phyloP scores from a whole-genome alignment of 2,797 vertebrate genomes.

The Gallinago solitaria region DNA sequence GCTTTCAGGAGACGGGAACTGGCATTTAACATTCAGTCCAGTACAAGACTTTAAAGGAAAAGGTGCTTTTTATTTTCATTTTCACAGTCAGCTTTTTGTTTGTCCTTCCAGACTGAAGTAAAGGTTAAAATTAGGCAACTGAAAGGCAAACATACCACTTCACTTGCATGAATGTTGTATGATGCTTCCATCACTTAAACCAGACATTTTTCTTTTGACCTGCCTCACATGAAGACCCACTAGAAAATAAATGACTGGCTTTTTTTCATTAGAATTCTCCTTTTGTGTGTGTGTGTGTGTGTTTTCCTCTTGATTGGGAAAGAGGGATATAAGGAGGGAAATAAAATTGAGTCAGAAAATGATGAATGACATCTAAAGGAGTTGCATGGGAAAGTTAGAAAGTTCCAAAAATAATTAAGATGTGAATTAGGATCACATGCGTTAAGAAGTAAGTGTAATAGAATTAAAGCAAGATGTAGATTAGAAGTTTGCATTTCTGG shows the following conservation, averaged over 20 bases:
- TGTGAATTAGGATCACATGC: slow-evolving; percentile 48
- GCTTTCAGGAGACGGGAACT: background rate
- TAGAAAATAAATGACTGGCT: background rate
- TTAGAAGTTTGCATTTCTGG: background rate
- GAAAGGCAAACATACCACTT: background rate
- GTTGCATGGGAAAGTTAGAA: slow-evolving; percentile 52
- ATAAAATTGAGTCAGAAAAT: background rate
- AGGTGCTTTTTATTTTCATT: background rate
- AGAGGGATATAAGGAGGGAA: background rate
- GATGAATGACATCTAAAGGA: slow-evolving; percentile 27
- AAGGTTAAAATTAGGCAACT: background rate
- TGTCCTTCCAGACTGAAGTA: background rate
- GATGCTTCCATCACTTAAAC: background rate
- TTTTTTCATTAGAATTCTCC: background rate
- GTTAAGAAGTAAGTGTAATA: slow-evolving; percentile 5
- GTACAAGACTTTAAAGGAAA: background rate
- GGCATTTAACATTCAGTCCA: background rate
- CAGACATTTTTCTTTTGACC: background rate
- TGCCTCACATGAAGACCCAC: background rate
- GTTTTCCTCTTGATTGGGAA: background rate
- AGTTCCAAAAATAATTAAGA: slow-evolving; percentile 42
- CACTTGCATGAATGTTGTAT: background rate
- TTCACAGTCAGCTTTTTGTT: background rate
- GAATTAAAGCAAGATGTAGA: slow-evolving; percentile 30
- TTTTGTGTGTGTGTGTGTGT: background rate